Conservation (phyloP, 2,797 vertebrate genomes). For the Channallabes apus region DNA sequence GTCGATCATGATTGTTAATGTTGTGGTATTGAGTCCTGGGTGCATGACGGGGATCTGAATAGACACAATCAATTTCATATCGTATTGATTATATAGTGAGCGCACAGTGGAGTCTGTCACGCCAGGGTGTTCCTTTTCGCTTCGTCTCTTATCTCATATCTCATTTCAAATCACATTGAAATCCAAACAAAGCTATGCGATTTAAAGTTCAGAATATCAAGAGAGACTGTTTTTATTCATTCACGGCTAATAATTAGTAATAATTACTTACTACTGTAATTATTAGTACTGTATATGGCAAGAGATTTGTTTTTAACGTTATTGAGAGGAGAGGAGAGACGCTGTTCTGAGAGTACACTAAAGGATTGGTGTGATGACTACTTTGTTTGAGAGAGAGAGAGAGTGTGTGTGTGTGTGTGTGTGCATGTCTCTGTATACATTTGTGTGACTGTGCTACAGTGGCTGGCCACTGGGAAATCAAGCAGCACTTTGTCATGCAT, state of each 20-base stretch:
- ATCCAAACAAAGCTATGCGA: background rate
- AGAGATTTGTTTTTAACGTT: background rate
- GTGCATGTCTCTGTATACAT: conserved; percentile 45
- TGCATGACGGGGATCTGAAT: background rate
- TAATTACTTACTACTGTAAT: conserved; percentile 5
- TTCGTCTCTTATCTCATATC: background rate
- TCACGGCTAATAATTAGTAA: background rate
- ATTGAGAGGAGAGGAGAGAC: conserved; percentile 14
- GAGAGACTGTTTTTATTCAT: background rate
- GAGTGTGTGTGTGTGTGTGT: conserved; percentile 22
- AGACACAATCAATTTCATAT: background rate
- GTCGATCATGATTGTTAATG: background rate
- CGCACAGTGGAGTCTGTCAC: no score
- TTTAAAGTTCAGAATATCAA: background rate
- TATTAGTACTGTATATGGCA: background rate
- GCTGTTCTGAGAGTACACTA: conserved; percentile 47
- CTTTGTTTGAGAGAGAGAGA: conserved; percentile 36
- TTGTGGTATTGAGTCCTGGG: background rate
- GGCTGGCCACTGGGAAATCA: conserved; percentile 80
- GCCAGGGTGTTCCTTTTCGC: no score
- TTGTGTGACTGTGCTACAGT: conserved; percentile 46
- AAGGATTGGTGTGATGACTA: conserved; percentile 32
- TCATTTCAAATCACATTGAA: background rate
- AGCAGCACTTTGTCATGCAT: conserved; percentile 83
- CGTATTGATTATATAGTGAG: background rate